A percentile compares a stretch with the other conserved stretches of the same genome.
Evolutionary conservation across 2,888 invertebrate genomes (phyloP).

Genomic region (Adela reaumurella): DNA sequence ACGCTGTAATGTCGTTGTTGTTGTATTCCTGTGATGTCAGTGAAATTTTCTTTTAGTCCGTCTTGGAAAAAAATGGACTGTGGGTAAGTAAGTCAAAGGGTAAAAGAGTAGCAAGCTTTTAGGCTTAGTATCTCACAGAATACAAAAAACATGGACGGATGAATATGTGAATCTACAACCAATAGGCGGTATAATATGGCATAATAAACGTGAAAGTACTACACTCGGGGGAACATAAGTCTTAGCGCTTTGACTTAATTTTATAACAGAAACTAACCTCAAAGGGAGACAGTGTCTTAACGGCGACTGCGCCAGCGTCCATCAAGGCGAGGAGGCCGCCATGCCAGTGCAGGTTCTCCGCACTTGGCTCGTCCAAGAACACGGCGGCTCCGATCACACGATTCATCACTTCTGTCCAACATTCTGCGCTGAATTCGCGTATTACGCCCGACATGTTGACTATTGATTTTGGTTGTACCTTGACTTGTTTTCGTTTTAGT

Average conservation of each 20-base stretch:
- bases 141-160: too few species aligned
- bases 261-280: slow-evolving; percentile 42
- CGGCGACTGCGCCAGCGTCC: slow-evolving; percentile 57
- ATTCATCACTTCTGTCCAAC: slow-evolving; percentile 60
- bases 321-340: slow-evolving; percentile 60
- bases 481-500: too few species aligned
- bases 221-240: slow-evolving; percentile 7
- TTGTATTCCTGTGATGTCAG: too few species aligned
- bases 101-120: too few species aligned
- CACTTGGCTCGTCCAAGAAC: slow-evolving; percentile 59
- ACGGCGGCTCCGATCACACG: slow-evolving; percentile 61
- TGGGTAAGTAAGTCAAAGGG: too few species aligned
- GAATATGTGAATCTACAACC: background rate
- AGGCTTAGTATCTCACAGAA: too few species aligned
- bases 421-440: slow-evolving; percentile 44
- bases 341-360: slow-evolving; percentile 69
- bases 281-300: slow-evolving; percentile 63
- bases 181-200: background rate
- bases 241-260: background rate
- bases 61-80: too few species aligned
- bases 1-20: too few species aligned
- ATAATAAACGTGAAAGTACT: background rate
- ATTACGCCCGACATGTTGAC: slow-evolving; percentile 13
- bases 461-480: too few species aligned
- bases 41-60: too few species aligned